A percentile compares a stretch with the other conserved stretches of the same genome.
phyloP scores from a whole-genome alignment of 2,113 vertebrate species.

The Pseudorasbora parva region DNA sequence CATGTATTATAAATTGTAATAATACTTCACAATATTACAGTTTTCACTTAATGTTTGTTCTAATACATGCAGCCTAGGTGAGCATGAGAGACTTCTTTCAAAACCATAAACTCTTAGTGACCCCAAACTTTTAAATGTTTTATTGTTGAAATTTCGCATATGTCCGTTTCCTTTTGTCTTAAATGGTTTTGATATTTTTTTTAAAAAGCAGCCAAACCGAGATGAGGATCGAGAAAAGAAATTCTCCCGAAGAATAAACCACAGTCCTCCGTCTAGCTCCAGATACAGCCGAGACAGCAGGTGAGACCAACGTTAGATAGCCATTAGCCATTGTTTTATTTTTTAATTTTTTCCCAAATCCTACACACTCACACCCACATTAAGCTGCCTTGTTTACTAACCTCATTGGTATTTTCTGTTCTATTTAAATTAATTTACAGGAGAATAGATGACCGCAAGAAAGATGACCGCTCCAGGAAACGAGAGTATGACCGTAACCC shows the following conservation, averaged over 20 bases:
- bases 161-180: not conserved
- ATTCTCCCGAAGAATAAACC: constrained; percentile 91
- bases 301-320: constrained; percentile 65
- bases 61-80: not conserved
- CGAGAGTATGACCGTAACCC: constrained; percentile 92
- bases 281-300: constrained; percentile 92
- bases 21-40: not conserved
- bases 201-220: constrained; percentile 76
- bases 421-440: constrained; percentile 66
- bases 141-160: not conserved
- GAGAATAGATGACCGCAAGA: constrained; percentile 93
- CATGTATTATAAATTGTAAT: not conserved
- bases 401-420: not conserved
- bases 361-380: not conserved
- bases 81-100: not conserved
- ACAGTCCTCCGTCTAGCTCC: constrained; percentile 92
- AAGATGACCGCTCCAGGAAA: constrained; percentile 94
- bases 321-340: too few relatives aligned
- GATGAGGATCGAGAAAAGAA: constrained; percentile 96
- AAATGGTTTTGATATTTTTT: not conserved
- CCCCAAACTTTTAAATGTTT: not conserved
- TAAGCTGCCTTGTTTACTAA: not conserved
- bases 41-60: not conserved
- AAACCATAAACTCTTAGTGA: not conserved
- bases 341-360: not conserved